Conservation (phyloP, 2,888 invertebrate genomes). For the Acleris holmiana region DNA sequence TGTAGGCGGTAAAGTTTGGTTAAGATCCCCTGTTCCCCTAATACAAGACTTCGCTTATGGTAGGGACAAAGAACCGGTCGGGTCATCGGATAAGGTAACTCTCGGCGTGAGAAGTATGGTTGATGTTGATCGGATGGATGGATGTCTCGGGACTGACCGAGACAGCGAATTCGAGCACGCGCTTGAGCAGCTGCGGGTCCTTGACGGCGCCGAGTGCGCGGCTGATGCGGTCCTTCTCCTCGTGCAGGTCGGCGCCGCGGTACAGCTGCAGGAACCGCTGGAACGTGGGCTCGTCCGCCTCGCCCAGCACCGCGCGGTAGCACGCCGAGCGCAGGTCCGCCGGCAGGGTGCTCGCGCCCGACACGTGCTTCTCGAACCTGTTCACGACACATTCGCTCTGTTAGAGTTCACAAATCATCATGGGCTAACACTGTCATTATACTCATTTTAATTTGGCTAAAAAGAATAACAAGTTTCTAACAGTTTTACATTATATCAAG, state of each 20-base stretch:
- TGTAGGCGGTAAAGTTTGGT: no score
- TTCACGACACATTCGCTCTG: background rate
- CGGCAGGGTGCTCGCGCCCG: slow-evolving; percentile 85
- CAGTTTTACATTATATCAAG: no score
- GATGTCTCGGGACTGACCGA: slow-evolving; percentile 84
- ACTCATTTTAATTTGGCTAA: no score
- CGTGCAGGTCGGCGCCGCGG: slow-evolving; percentile 93
- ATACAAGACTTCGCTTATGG: no score
- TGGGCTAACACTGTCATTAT: no score
- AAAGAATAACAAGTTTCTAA: no score
- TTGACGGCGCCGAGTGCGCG: slow-evolving; percentile 92
- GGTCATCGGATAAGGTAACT: no score
- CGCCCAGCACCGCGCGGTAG: slow-evolving; percentile 92
- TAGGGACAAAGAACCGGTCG: no score
- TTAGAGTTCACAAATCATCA: background rate
- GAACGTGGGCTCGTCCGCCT: slow-evolving; percentile 88
- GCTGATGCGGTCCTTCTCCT: slow-evolving; percentile 96
- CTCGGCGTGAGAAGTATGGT: no score
- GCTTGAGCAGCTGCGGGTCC: slow-evolving; percentile 88
- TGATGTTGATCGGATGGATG: no score
- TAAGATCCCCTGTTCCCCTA: no score
- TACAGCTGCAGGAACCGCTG: slow-evolving; percentile 92
- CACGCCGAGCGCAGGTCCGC: slow-evolving; percentile 95
- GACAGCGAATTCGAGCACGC: slow-evolving; percentile 92
- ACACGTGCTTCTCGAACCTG: slow-evolving; percentile 87